Percentiles rank a stretch among this genome's conserved stretches.
phyloP scores from a whole-genome alignment of 2,888 invertebrate genomes.

The Ypsolopha sequella region DNA sequence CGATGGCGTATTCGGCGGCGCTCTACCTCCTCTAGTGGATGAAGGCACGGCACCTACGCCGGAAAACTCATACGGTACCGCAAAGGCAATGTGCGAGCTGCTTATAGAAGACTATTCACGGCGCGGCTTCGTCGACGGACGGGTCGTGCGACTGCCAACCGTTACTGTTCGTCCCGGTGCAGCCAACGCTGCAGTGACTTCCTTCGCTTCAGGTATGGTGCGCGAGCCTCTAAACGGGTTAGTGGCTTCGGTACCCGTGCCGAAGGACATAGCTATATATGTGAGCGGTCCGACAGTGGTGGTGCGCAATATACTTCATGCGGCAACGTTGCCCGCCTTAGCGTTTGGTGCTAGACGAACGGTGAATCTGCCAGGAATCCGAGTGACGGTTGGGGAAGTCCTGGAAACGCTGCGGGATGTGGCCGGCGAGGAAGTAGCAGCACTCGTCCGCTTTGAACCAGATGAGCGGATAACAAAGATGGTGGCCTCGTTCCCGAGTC shows the following conservation, averaged over 20 bases:
- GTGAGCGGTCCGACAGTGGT: conserved; percentile 38
- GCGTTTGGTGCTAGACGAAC: conserved; percentile 34
- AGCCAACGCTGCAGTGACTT: conserved; percentile 51
- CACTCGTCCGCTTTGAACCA: conserved; percentile 27
- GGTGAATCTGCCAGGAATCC: conserved; percentile 39
- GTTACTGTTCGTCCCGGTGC: conserved; percentile 47
- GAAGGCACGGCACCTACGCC: conserved; percentile 41
- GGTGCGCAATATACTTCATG: conserved; percentile 35
- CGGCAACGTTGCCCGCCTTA: conserved; percentile 24
- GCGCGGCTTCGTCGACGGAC: conserved; percentile 43
- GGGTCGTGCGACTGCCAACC: conserved; percentile 44
- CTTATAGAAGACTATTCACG: conserved; percentile 47
- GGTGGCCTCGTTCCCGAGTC: conserved; percentile 35
- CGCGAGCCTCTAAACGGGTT: conserved; percentile 44
- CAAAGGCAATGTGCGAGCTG: conserved; percentile 50
- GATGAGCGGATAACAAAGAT: conserved; percentile 33
- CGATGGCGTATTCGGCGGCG: conserved; percentile 41
- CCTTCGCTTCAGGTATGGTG: conserved; percentile 50
- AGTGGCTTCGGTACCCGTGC: conserved; percentile 33
- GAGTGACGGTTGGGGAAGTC: conserved; percentile 36
- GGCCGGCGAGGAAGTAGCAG: conserved; percentile 32
- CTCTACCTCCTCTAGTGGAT: conserved; percentile 26
- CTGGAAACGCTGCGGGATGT: conserved; percentile 29
- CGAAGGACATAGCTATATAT: conserved; percentile 33
- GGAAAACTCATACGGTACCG: conserved; percentile 47